A percentile compares a stretch with the other conserved stretches of the same genome.
phyloP scores from a whole-genome alignment of 2,888 invertebrate species.

The Arge pagana region DNA sequence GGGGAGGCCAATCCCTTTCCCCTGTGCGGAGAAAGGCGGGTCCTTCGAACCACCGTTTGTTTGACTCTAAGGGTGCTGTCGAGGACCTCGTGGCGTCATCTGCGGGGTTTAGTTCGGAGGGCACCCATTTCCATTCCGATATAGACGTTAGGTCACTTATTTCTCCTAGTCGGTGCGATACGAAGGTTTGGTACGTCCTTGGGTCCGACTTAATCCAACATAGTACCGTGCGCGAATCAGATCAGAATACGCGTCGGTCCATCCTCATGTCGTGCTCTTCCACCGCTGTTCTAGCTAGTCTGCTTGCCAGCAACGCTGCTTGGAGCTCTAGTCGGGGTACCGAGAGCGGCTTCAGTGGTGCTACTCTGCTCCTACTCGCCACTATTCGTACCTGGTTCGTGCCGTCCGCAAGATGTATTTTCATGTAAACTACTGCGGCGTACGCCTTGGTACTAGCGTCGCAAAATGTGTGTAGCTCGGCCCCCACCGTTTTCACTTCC shows the following conservation, averaged over 20 bases:
- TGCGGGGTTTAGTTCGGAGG: constrained; percentile 32
- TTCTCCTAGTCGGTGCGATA: constrained; percentile 33
- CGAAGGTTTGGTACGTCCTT: constrained; percentile 23
- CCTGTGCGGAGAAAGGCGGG: constrained; percentile 16
- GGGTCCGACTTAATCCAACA: constrained; percentile 32
- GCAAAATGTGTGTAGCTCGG: constrained; percentile 36
- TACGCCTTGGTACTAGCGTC: constrained; percentile 36
- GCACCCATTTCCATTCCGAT: constrained; percentile 32
- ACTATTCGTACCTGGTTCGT: neutral
- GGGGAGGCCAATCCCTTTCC: neutral
- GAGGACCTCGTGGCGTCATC: constrained; percentile 35
- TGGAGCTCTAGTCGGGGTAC: constrained; percentile 29
- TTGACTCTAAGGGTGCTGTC: too few species aligned
- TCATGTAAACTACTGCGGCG: constrained; percentile 32
- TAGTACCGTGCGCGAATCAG: constrained; percentile 32
- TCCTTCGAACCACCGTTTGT: constrained; percentile 23
- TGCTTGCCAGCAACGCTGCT: constrained; percentile 27
- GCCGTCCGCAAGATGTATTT: neutral
- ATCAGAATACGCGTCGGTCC: constrained; percentile 20
- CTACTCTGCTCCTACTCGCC: constrained; percentile 16
- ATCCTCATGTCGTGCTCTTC: constrained; percentile 23
- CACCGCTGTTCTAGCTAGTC: constrained; percentile 18
- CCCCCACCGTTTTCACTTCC: constrained; percentile 6
- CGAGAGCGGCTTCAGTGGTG: constrained; percentile 21
- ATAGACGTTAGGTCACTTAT: constrained; percentile 30